phyloP scores from a whole-genome alignment of 2,888 invertebrate genomes.

The Nymphalis polychloros region DNA sequence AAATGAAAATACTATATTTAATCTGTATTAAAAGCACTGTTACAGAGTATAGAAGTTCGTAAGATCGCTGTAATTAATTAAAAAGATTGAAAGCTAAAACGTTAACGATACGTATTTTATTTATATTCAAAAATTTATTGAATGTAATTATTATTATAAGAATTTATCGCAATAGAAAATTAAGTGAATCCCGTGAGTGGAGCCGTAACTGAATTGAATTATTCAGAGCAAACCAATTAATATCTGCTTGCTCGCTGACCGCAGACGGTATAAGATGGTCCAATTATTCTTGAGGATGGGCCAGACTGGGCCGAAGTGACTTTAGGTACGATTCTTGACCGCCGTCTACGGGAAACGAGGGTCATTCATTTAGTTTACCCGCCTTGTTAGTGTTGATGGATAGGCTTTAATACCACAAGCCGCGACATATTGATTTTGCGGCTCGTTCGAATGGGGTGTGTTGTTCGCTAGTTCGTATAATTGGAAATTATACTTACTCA shows the following conservation, averaged over 20 bases:
- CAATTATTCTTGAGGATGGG: slow-evolving; percentile 51
- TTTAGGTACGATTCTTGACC: slow-evolving; percentile 48
- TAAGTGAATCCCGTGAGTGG: slow-evolving; percentile 28
- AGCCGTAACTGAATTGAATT: slow-evolving; percentile 42
- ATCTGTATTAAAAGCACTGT: no score
- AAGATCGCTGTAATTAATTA: no score
- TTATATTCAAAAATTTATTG: slow-evolving; percentile 1
- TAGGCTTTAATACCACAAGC: slow-evolving; percentile 24
- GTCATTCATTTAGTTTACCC: slow-evolving; percentile 44
- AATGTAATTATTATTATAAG: background rate
- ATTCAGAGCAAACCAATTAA: slow-evolving; percentile 49
- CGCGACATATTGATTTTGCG: slow-evolving; percentile 25
- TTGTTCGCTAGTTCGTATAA: background rate
- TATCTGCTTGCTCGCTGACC: slow-evolving; percentile 44
- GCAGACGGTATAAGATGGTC: slow-evolving; percentile 46
- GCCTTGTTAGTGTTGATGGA: slow-evolving; percentile 40
- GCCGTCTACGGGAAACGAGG: slow-evolving; percentile 44
- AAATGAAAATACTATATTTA: no score
- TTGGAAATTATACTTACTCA: no score
- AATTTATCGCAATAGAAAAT: slow-evolving; percentile 3
- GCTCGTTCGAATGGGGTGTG: background rate
- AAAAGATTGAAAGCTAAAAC: no score
- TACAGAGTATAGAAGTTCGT: no score
- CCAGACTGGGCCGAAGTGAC: slow-evolving; percentile 42
- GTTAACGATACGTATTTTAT: no score